These are phyloP conservation scores for Hormaphis cornu DNA, from an alignment of 1,140 invertebrate species.

Conservation along the genomic window DNA sequence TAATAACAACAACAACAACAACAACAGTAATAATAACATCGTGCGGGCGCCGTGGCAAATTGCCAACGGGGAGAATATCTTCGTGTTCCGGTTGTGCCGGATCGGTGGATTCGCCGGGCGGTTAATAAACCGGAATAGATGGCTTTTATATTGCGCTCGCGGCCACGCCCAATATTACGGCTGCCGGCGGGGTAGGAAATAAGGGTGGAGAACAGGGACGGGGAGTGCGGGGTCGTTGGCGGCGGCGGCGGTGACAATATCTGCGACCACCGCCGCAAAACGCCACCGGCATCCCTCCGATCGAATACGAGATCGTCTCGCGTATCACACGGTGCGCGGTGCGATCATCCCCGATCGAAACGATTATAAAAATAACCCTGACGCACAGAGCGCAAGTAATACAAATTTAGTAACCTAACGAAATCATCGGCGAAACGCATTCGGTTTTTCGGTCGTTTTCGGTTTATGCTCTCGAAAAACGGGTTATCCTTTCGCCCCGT, in stretches of 20 bases:
- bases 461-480: no score
- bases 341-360: not conserved
- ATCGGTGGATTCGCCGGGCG: constrained; percentile 29
- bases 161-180: constrained; percentile 17
- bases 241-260: constrained; percentile 13
- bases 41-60: constrained; percentile 20
- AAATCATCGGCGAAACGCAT: no score
- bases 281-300: not conserved
- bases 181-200: no score
- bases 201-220: no score
- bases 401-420: no score
- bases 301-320: not conserved
- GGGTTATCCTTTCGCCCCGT: no score
- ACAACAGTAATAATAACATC: not conserved
- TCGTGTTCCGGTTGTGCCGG: constrained; percentile 30
- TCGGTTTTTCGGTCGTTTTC: no score
- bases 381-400: no score
- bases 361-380: no score
- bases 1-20: no score
- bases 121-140: constrained; percentile 32
- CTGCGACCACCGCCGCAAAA: not conserved
- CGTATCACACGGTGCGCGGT: not conserved
- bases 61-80: constrained; percentile 22
- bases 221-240: no score
- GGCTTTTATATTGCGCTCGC: constrained; percentile 27